Conservation (phyloP, 2,113 vertebrate genomes). For the Eurypyga helias region DNA sequence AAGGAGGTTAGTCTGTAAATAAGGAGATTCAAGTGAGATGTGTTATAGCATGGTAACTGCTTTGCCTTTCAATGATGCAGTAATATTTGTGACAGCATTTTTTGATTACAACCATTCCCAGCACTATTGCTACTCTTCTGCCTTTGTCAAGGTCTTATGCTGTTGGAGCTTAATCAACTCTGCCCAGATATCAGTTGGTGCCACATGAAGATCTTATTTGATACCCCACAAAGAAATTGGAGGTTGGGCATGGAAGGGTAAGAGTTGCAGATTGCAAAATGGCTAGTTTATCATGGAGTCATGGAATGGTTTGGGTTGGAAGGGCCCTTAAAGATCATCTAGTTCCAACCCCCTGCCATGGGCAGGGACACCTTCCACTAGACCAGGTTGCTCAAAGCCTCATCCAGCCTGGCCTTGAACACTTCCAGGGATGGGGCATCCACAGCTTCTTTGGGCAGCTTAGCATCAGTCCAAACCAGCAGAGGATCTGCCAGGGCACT, state of each 20-base stretch:
- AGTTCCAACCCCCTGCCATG: too few relatives aligned
- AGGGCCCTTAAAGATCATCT: too few relatives aligned
- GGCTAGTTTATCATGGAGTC: too few relatives aligned
- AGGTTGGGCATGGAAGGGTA: neutral
- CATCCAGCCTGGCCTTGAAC: too few relatives aligned
- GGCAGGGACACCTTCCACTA: too few relatives aligned
- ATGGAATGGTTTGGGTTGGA: too few relatives aligned
- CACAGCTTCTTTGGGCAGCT: neutral
- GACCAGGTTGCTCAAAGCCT: too few relatives aligned
- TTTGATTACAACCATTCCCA: neutral
- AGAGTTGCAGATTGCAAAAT: too few relatives aligned
- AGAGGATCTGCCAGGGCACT: neutral
- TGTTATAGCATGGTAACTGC: neutral
- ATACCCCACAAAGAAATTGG: neutral
- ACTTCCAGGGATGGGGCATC: too few relatives aligned
- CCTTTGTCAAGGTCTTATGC: neutral
- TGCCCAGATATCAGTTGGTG: neutral
- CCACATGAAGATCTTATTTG: neutral
- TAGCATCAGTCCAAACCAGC: neutral
- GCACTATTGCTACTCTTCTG: neutral
- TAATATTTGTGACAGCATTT: neutral
- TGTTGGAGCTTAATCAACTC: neutral
- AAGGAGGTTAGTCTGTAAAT: neutral
- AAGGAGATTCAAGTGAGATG: neutral
- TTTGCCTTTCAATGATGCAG: fast-evolving